Evolutionary conservation across 2,888 invertebrate species (phyloP), one percentile per base, ranked within the genome.

Genomic region (Stomorhina lunata): DNA sequence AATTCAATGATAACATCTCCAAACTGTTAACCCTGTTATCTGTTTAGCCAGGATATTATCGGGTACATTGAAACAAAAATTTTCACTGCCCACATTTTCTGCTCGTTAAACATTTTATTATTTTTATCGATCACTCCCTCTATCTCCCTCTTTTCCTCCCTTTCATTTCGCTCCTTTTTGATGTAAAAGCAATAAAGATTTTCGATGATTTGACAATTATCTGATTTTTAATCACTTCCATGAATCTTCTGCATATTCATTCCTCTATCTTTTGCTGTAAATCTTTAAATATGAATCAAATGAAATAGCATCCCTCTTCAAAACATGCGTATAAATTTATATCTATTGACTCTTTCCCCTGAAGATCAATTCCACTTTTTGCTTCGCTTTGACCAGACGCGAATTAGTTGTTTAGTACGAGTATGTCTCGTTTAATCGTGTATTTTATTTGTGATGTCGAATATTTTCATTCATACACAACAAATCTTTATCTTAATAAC

Each of bases 281-380:
- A 81, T 81, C 77, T 72, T 37, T 55, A 55, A 69, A 68, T 81
- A 72, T 81, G 77, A 68, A 81, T 73, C 72, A 73, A 81, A 81
- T 55, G 53, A 78, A 81, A 73, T 72, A 77, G 20, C 77, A 65
- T 73, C 72, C 55, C 72, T 27, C 50, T 73, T 81, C 5, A 25
- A 4, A 4, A 57, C 4, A 32, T 34, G 2, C 27, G 22, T n/a
- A 12, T 9, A 34, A 43, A 45, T 40, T 22, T 65, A 29, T 50
- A 50, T 32, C 25, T n/a, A 17, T 20, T 17, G 29, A 69, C 40
- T 45, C 45, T 17, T 55, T n/a, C n/a, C 27, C 20, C 45, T 37
- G 57, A 45, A 48, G 59, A 50, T 77, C 48, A 10, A 17, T 59
- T 15, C 6, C n/a, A 59, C 22, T 27, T 17, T 12, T 59, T 59